Evolutionary conservation across 2,113 vertebrate species (phyloP).

Genomic region (Myotis lucifugus): DNA sequence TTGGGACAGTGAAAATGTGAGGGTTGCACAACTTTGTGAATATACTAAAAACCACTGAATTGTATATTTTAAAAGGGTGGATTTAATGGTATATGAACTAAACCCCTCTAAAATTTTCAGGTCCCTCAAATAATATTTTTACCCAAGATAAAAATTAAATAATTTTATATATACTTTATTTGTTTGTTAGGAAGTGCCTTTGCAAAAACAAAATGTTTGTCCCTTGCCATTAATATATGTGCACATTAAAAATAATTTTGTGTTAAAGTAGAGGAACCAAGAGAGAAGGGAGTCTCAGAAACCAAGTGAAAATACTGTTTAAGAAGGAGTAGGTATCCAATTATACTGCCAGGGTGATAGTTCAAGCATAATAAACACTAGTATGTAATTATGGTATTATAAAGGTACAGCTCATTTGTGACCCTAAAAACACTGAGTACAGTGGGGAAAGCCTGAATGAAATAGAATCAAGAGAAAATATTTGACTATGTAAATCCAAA

Average conservation of each 20-base stretch:
- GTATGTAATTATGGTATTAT: background rate
- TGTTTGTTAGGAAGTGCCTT: background rate
- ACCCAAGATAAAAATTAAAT: background rate
- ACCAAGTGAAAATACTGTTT: background rate
- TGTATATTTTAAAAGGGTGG: background rate
- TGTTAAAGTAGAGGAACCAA: background rate
- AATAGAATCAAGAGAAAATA: constrained; percentile 5
- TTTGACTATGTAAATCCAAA: background rate
- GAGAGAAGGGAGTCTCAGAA: background rate
- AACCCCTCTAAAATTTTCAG: background rate
- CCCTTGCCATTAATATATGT: background rate
- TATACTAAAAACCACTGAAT: background rate
- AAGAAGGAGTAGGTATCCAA: background rate
- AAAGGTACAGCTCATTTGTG: background rate
- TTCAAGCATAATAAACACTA: background rate
- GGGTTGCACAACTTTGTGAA: background rate
- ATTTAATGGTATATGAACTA: background rate
- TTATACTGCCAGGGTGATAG: background rate
- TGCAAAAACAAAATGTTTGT: background rate
- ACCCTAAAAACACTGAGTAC: background rate
- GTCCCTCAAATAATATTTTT: background rate
- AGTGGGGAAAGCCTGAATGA: background rate
- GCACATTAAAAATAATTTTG: background rate
- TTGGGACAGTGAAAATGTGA: background rate
- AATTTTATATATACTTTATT: background rate